Evolutionary conservation across 2,113 vertebrate genomes (phyloP), one percentile per base, ranked within the genome.

Genomic region (Vombatus ursinus): DNA sequence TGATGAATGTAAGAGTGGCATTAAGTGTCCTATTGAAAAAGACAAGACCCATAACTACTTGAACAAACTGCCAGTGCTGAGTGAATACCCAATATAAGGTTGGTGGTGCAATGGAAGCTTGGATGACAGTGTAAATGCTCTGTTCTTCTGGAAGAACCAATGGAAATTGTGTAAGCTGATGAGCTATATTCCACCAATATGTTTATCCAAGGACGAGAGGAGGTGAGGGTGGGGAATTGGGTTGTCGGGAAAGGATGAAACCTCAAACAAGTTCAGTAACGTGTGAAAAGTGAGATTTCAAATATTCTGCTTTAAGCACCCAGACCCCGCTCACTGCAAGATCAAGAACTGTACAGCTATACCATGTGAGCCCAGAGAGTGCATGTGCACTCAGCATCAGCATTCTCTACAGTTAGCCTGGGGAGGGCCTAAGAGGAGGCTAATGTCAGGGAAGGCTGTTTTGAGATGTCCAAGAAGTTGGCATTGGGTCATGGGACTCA

Each of bases 71-170:
- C 99, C 99, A 0, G 99, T 99, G 89, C 99, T 99, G 98, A 68
- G 31, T 0, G 98, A 99, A 89, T 99, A 99, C 97, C 99, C 22
- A 52, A 97, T 12, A 97, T 98, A 92, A 97, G 98, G 97, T 97
- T 99, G 97, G 97, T 99, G 52, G 99, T 99, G 96, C 93, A 99
- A 95, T 99, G 99, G 99, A 98, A 99, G 95, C 99, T 99, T 23
- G 90, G 99, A 99, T 47, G 99, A 99, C 90, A 37, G 96, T 52
- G 57, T 91, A 0, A 57, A 98, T 37, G 96, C 98, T 97, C 94
- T 99, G 53, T 99, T 99, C 98, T 99, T 99, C 98, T 99, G 99
- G 98, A 96, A 97, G 97, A 99, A 99, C 99, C 99, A 10, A 98
- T 99, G 53, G 92, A 99, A 96, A 99, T 99, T 95, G 98, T 98